phyloP scores from a whole-genome alignment of 2,797 vertebrate genomes.

The Amblyopsis hoosieri region DNA sequence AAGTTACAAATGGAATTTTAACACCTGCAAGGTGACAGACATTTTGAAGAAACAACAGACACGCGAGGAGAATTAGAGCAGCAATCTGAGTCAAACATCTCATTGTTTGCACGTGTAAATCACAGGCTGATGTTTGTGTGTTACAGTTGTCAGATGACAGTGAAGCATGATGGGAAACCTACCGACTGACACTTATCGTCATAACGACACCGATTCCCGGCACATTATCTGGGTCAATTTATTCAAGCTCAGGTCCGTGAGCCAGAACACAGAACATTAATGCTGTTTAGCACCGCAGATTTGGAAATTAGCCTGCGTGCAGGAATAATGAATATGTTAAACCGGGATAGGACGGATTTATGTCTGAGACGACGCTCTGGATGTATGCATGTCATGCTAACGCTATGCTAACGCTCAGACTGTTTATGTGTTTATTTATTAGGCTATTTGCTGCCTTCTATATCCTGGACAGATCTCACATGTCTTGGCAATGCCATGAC shows the following conservation, averaged over 20 bases:
- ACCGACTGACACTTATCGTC: conserved; percentile 50
- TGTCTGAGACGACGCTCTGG: conserved; percentile 40
- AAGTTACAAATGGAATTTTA: too few relatives aligned
- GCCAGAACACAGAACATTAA: conserved; percentile 54
- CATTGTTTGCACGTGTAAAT: conserved; percentile 22
- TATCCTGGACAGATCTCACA: conserved; percentile 53
- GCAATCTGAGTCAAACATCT: too few relatives aligned
- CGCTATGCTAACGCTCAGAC: conserved; percentile 20
- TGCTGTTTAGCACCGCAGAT: conserved; percentile 49
- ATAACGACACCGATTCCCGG: conserved; percentile 47
- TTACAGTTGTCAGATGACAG: conserved; percentile 29
- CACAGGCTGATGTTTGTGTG: conserved; percentile 6
- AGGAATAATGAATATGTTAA: conserved; percentile 63
- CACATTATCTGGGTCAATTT: conserved; percentile 55
- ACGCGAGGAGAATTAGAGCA: too few relatives aligned
- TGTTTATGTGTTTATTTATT: conserved; percentile 56
- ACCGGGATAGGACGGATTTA: conserved; percentile 53
- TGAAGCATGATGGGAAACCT: conserved; percentile 39
- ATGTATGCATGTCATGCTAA: conserved; percentile 38
- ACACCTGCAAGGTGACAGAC: too few relatives aligned
- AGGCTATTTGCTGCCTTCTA: conserved; percentile 40
- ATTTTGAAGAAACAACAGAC: too few relatives aligned
- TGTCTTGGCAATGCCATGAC: conserved; percentile 43
- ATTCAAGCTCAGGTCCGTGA: conserved; percentile 72
- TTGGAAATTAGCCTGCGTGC: conserved; percentile 44